Evolutionary conservation across 2,113 vertebrate species (phyloP), one percentile per base, ranked within the genome.

Genomic region (Rhadina sibilatrix): DNA sequence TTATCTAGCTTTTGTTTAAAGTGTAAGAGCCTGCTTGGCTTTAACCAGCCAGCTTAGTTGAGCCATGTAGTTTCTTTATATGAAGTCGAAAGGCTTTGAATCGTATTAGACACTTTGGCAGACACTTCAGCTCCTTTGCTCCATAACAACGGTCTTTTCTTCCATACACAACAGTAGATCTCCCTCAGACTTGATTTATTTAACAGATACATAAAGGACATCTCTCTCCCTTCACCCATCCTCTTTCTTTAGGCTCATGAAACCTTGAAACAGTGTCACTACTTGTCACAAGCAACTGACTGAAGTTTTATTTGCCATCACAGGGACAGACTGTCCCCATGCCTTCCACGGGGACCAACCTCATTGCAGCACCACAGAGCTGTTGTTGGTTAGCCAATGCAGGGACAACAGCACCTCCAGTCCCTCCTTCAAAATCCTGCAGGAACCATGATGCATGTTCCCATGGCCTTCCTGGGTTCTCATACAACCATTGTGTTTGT

Each of bases 1-100:
- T 83, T 79, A 56, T 93, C 52, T 76, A 49, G 31, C n/a, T 87
- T 94, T 93, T 95, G 69, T 95, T 87, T 82, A 49, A 93, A 91
- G 22, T 60, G 31, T 56, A 60, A 90, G 46, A 72, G 40, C 33
- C 57, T 76, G 56, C 40, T 87, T 74, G 60, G 60, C 64, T 94
- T 93, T 82, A 75, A 63, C 57, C 74, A 89, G 69, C 56, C 84
- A 83, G 4, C 31, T 87, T 87, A 75, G 57, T 13, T 85, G 53
- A 90, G 60, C 56, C 1, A 0, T 5, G 3, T 50, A 68, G 74
- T 49, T 89, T 53, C 74, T 95, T 94, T 96, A 68, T 85, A 47
- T 52, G 23, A 79, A 91, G 77, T 70, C 4, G 12, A 95, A 95
- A 96, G 94, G 56, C 69, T 94, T 91, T 82, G 53, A 75, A 82